Base-by-base conservation (phyloP, 92 coral and sea anemone species). In the Ricordea florida region DNA sequence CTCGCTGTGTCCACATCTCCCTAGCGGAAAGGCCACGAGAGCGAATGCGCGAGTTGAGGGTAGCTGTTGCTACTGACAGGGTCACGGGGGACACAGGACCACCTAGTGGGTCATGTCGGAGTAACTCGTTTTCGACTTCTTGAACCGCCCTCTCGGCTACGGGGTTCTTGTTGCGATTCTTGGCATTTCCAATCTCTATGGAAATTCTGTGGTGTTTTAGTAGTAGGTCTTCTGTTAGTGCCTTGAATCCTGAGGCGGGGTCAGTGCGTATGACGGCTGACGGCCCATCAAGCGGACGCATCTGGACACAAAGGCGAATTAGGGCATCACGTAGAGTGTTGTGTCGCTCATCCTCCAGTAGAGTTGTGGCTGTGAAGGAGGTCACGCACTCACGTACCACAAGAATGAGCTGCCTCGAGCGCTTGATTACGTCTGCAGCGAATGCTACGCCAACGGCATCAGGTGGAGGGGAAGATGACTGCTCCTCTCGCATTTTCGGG, bases 11-110 rank as follows among this genome's bases (percentile, higher is more conserved):
- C 79, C 69, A 44, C 56, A 80, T 80, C 32, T 57, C 79, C 52
- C 79, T 57, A 21, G 66, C 65, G 23, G 65, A 69, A 18, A 80
- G 56, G 32, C 75, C 75, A n/a, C 70, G 64, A 8, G 53, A 40
- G 20, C 72, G 32, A 28, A 80, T 68, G 14, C 79, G 21, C 21
- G 72, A 10, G 49, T 80, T 80, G 10, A 69, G 85, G 57, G 15
- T 24, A 1, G 85, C 50, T 17, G 79, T 80, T 10, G 73, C 86
- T n/a, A n/a, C n/a, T n/a, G n/a, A n/a, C n/a, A n/a, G n/a, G n/a
- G n/a, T n/a, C n/a, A n/a, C n/a, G n/a, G n/a, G n/a, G n/a, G n/a
- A n/a, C n/a, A n/a, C n/a, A n/a, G n/a, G n/a, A n/a, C n/a, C n/a
- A n/a, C n/a, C n/a, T n/a, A n/a, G n/a, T n/a, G n/a, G n/a, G n/a